Evolutionary conservation across 2,888 invertebrate genomes (phyloP).

Genomic region (Anarsia innoxiella): DNA sequence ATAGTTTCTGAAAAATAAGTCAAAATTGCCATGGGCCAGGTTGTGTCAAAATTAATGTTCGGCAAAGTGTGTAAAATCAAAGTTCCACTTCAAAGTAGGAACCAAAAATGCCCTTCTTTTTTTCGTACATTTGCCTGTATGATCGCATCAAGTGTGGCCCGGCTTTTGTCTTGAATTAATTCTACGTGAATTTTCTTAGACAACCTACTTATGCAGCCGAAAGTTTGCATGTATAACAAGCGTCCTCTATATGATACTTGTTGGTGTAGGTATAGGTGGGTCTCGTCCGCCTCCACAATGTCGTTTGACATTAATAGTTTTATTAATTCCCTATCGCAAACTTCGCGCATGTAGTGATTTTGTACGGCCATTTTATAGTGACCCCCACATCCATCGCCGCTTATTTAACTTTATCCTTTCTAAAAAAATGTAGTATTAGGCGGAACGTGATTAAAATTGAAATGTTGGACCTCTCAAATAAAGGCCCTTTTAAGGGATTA

Average conservation of each 20-base stretch:
- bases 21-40: too few species aligned
- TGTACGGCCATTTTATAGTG: constrained; percentile 2
- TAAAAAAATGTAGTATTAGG: constrained; percentile 7
- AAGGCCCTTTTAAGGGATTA: not conserved
- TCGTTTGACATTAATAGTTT: constrained; percentile 10
- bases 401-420: too few species aligned
- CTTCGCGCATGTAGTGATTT: constrained; percentile 4
- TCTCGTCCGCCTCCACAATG: constrained; percentile 1
- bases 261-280: constrained; percentile 4
- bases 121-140: too few species aligned
- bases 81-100: too few species aligned
- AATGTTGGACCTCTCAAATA: constrained; percentile 3
- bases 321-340: constrained; percentile 10
- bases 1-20: too few species aligned
- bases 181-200: too few species aligned
- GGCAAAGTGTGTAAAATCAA: too few species aligned
- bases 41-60: too few species aligned
- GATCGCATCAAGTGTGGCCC: too few species aligned
- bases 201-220: not conserved
- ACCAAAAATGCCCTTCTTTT: too few species aligned
- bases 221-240: not conserved
- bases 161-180: too few species aligned
- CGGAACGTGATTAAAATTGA: constrained; percentile 3
- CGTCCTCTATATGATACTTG: constrained; percentile 1
- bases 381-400: constrained; percentile 1